Base-by-base conservation (phyloP, 1,140 invertebrate genomes). In the Hycleus cichorii region DNA sequence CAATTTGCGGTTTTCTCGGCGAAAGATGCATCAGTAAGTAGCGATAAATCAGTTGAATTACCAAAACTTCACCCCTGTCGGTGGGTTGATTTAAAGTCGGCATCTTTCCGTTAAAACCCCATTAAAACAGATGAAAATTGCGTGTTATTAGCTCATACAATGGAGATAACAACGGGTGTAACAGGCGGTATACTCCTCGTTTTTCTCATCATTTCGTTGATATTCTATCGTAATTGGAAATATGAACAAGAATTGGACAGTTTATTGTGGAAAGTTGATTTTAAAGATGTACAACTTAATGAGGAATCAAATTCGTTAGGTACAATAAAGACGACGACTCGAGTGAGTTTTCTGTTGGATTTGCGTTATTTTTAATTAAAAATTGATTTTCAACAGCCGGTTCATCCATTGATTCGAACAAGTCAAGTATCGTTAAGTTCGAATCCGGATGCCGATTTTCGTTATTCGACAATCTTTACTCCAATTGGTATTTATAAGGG, bases 231-330 rank as follows among this genome's bases (percentile, higher is more conserved):
- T 49, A 96, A 95, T 70, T 96, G 92, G 90, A 83, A 85, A 18
- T 96, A 97, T 72, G 95, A 97, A 69, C 92, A 95, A 69, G 94
- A 97, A 69, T 76, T 98, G 55, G 94, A 97, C 65, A 93, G 89
- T 44, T 75, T 97, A 12, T 78, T 97, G 0, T 98, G 95, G 95
- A 95, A 96, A 75, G 88, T 98, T 24, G 95, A 97, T 75, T 94
- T 87, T 74, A 86, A 87, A 59, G 94, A 98, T 61, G 88, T 92
- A 48, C 83, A 89, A 70, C 78, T 85, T 53, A 82, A 80, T 57
- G 81, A 84, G 25, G 75, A 77, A 42, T 27, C 59, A 6, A 68
- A 63, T 45, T 46, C 51, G 8, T 47, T 57, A 26, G 66, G 66
- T 0, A 75, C 75, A 69, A 32, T 7, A 32, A 32, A 32, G 40